Base-by-base conservation (phyloP, 37 sponge, comb jelly and placozoan species). In the Cladorhizidae sp. region DNA sequence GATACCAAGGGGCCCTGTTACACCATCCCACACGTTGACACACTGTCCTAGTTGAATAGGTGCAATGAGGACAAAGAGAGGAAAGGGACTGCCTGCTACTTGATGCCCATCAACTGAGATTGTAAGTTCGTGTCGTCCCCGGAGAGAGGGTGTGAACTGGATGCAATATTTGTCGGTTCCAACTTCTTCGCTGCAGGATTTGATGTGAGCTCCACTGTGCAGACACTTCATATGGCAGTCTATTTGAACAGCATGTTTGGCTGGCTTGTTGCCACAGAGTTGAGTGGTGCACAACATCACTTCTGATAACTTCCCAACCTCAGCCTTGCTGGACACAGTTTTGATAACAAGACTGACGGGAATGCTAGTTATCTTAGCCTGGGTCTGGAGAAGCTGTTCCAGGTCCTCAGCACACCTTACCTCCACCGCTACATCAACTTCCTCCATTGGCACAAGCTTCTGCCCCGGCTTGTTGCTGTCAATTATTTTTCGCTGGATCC, bases 21-120 rank as follows among this genome's bases (percentile, higher is more conserved):
- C 1, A n/a, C 78, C 78, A 29, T 38, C 67, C 18, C 61, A 22
- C 9, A 64, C 41, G 39, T 51, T 59, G 33, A 78, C 78, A 20
- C 67, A 67, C 50, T 78, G 39, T 12, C 67, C 67, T 7, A 78
- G 65, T 42, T 64, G 64, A 42, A 51, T 78, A 25, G 65, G 78
- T 41, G 35, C 67, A 67, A 64, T 78, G 63, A 28, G 37, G 17
- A 64, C 51, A 64, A 64, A 41, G 41, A 78, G 51, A 31, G 22
- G 65, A 51, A 64, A 78, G 37, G 78, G 78, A 64, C 78, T 78
- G 23, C 78, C 67, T 31, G 51, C 67, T 28, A 78, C 49, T 49
- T 40, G 28, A 12, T 22, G 31, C 3, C 78, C 78, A 78, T 78
- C 38, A 29, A 65, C 78, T 29, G 40, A 61, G 23, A 78, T 51